Conservation (phyloP, 2,797 vertebrate genomes). For the Helicolenus hilgendorfi region DNA sequence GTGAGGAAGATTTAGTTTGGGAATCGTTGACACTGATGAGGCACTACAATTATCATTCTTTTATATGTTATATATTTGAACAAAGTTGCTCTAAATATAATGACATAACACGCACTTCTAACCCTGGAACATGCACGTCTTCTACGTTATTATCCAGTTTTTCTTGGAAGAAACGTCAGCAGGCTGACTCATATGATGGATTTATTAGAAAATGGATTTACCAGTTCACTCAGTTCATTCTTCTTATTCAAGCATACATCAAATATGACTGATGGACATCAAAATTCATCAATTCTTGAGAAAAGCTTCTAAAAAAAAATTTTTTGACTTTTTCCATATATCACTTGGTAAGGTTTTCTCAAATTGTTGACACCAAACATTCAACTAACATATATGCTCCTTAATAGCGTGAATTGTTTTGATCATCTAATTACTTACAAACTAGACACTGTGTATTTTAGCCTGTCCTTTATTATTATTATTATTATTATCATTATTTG, state of each 20-base stretch:
- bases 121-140: background rate
- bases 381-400: background rate
- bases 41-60: background rate
- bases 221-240: background rate
- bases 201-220: conserved; percentile 43
- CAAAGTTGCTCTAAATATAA: background rate
- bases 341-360: background rate
- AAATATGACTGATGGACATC: background rate
- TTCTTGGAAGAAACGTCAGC: conserved; percentile 12
- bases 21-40: background rate
- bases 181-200: conserved; percentile 1
- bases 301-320: background rate
- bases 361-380: background rate
- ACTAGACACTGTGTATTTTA: background rate
- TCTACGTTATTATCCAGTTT: background rate
- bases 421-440: background rate
- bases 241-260: background rate
- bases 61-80: background rate
- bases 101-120: background rate
- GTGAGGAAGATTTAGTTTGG: background rate
- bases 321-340: background rate
- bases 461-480: too few species aligned
- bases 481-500: too few species aligned
- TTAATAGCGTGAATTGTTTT: background rate
- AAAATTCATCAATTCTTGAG: background rate